Conservation (phyloP, 2,797 vertebrate genomes). For the Pangasius mekongensis region DNA sequence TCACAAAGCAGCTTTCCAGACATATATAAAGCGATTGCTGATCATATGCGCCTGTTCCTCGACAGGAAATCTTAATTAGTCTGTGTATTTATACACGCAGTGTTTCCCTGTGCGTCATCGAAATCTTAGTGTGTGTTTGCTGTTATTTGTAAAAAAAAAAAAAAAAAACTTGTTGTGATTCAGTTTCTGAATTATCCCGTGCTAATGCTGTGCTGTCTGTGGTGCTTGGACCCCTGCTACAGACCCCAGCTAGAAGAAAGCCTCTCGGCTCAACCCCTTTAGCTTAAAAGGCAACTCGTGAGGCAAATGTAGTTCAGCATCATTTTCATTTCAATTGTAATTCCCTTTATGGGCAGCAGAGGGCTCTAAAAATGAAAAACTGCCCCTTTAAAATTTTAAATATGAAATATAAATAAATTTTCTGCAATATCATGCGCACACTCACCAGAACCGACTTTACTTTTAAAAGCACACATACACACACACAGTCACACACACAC, state of each 20-base stretch:
- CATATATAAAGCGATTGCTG: too few species aligned
- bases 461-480: slow-evolving; percentile 19
- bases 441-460: neutral
- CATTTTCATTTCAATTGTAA: neutral
- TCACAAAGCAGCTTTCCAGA: too few species aligned
- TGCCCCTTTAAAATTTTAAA: neutral
- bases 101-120: too few species aligned
- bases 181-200: too few species aligned
- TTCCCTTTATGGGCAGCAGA: neutral
- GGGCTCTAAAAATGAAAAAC: neutral
- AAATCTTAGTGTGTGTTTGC: neutral
- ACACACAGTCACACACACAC: slow-evolving; percentile 31
- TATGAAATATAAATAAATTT: neutral
- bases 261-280: neutral
- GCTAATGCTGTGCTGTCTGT: too few species aligned
- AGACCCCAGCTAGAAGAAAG: too few species aligned
- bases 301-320: neutral
- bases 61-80: too few species aligned
- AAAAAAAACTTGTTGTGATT: too few species aligned
- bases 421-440: neutral
- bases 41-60: too few species aligned
- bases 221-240: too few species aligned
- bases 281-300: neutral
- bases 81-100: too few species aligned
- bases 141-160: neutral